These are phyloP conservation scores for Macrocentrus cingulum DNA, from an alignment of 1,140 invertebrate genomes.

Conservation along the genomic window DNA sequence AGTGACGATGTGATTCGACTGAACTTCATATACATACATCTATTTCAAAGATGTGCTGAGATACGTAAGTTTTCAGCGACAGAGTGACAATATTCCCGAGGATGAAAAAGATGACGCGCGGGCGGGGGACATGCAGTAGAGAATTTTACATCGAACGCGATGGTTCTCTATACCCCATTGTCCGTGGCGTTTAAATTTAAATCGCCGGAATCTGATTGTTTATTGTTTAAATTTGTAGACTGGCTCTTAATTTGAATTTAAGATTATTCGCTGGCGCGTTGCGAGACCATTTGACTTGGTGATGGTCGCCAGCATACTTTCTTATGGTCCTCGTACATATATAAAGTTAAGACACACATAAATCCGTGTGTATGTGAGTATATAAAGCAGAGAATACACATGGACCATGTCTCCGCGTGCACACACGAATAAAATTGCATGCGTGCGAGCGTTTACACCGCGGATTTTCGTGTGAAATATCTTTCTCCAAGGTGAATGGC, in stretches of 20 bases:
- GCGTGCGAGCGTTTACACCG: no score
- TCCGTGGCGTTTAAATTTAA: slow-evolving; percentile 49
- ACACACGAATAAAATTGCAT: neutral
- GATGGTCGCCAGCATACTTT: slow-evolving; percentile 47
- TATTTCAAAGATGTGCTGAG: slow-evolving; percentile 10
- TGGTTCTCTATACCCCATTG: neutral
- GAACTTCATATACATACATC: neutral
- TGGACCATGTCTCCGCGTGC: neutral
- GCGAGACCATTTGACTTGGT: slow-evolving; percentile 54
- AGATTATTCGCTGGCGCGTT: slow-evolving; percentile 54
- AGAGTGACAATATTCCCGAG: no score
- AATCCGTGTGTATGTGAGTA: neutral
- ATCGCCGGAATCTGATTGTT: slow-evolving; percentile 54
- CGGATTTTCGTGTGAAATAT: no score
- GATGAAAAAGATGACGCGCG: neutral
- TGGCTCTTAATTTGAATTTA: slow-evolving; percentile 55
- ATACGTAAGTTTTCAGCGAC: neutral
- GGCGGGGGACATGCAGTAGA: no score
- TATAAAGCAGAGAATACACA: neutral
- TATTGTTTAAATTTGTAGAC: slow-evolving; percentile 57
- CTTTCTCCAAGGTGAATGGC: no score
- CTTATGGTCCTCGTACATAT: slow-evolving; percentile 31
- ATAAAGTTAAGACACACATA: neutral
- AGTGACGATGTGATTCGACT: slow-evolving; percentile 19
- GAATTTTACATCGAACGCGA: no score